phyloP scores from a whole-genome alignment of 2,113 vertebrate genomes.

The Bos indicus region DNA sequence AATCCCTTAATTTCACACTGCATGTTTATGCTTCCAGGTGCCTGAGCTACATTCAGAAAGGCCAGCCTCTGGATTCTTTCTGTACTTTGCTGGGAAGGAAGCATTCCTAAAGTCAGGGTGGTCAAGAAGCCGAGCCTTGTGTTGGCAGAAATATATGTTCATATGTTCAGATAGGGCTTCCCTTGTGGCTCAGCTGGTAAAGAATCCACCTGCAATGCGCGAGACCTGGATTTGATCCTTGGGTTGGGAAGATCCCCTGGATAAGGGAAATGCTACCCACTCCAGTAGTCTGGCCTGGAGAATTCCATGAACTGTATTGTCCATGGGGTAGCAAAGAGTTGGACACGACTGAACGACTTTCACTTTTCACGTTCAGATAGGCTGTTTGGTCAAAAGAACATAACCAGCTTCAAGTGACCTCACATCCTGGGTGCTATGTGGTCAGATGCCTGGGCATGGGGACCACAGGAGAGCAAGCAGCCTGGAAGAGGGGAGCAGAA shows the following conservation, averaged over 20 bases:
- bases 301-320: not conserved
- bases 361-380: not conserved
- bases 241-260: not conserved
- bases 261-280: not conserved
- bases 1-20: not conserved
- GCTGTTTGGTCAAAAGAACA: not conserved
- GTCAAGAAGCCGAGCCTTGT: not conserved
- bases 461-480: not conserved
- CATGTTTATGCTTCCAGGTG: accelerated
- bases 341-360: not conserved
- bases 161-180: not conserved
- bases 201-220: not conserved
- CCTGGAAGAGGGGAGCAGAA: not conserved
- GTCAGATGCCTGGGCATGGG: too few species aligned
- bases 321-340: not conserved
- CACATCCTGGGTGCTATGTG: not conserved
- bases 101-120: not conserved
- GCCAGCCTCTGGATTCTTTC: not conserved
- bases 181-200: not conserved
- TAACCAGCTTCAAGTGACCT: not conserved
- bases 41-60: not conserved
- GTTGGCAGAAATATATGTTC: not conserved
- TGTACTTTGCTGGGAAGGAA: not conserved
- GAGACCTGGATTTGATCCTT: not conserved
- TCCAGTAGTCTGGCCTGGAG: not conserved